Evolutionary conservation across 2,888 invertebrate species (phyloP).

Genomic region (Tachina lurida): DNA sequence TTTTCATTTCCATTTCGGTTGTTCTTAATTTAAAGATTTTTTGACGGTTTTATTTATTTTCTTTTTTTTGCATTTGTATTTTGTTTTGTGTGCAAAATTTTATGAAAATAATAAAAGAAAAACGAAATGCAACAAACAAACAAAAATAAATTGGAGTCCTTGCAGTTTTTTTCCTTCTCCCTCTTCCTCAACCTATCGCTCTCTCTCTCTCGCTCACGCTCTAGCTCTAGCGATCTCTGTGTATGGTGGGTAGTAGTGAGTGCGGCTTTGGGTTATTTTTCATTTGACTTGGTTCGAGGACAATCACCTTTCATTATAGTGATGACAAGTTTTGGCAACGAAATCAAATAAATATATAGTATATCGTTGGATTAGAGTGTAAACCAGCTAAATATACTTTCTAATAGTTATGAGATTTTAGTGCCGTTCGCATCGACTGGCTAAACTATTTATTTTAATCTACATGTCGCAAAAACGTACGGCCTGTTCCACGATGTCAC

Average conservation of each 20-base stretch:
- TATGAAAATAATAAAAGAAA: background rate
- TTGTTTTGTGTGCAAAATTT: conserved; percentile 42
- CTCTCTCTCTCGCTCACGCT: too few species aligned
- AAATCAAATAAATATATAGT: background rate
- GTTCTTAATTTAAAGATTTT: conserved; percentile 70
- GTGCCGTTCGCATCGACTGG: too few species aligned
- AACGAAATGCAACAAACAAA: background rate
- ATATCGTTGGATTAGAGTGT: too few species aligned
- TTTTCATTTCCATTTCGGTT: conserved; percentile 54
- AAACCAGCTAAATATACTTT: too few species aligned
- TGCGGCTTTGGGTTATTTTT: conserved; percentile 34
- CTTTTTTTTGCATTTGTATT: conserved; percentile 4
- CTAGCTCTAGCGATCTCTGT: background rate
- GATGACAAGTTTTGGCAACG: conserved; percentile 44
- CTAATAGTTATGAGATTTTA: too few species aligned
- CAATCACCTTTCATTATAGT: conserved; percentile 64
- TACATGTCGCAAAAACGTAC: too few species aligned
- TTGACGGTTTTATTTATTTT: conserved; percentile 58
- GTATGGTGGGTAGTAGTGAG: background rate
- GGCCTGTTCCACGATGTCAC: too few species aligned
- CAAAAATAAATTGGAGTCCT: conserved; percentile 61
- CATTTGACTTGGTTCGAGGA: conserved; percentile 66
- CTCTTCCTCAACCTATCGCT: too few species aligned
- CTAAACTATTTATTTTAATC: too few species aligned
- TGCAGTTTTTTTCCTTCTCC: conserved; percentile 36